phyloP scores from a whole-genome alignment of 2,797 vertebrate genomes.

The Malacoctenus gilli region DNA sequence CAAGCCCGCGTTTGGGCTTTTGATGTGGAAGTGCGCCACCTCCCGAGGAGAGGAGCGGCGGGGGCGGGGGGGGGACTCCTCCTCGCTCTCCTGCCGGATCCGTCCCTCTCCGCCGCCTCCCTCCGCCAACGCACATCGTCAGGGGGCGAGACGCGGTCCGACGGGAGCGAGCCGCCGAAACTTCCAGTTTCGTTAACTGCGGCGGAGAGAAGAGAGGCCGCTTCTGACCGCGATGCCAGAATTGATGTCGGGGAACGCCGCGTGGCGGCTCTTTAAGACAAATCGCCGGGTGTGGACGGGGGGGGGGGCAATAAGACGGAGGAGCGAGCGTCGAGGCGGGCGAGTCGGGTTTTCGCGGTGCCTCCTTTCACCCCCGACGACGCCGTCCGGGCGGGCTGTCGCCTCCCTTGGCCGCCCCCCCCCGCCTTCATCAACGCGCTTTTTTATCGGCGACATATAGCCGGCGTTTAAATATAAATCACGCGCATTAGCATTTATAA shows the following conservation, averaged over 20 bases:
- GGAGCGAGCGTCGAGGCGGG: conserved; percentile 36
- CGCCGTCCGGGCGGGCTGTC: conserved; percentile 19
- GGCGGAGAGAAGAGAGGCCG: no score
- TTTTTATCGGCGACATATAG: conserved; percentile 66
- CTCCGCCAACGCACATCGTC: conserved; percentile 48
- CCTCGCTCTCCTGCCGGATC: background rate
- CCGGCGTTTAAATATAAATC: conserved; percentile 74
- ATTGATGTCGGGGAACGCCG: conserved; percentile 56
- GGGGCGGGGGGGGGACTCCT: conserved; percentile 46
- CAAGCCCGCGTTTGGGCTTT: conserved; percentile 75
- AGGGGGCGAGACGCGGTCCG: conserved; percentile 42
- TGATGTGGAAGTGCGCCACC: conserved; percentile 79
- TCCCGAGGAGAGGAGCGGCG: conserved; percentile 62
- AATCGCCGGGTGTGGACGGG: conserved; percentile 40
- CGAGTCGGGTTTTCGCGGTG: conserved; percentile 53
- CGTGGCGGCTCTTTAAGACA: conserved; percentile 51
- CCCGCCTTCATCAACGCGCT: conserved; percentile 54
- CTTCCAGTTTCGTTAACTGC: no score
- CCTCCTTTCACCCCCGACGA: conserved; percentile 45
- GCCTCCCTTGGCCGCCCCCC: background rate
- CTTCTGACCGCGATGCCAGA: no score
- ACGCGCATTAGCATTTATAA: conserved; percentile 72
- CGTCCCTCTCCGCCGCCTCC: background rate
- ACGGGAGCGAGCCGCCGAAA: no score
- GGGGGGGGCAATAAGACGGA: conserved; percentile 52